Base-by-base conservation (phyloP, 2,797 vertebrate species). In the Danio kyathit region DNA sequence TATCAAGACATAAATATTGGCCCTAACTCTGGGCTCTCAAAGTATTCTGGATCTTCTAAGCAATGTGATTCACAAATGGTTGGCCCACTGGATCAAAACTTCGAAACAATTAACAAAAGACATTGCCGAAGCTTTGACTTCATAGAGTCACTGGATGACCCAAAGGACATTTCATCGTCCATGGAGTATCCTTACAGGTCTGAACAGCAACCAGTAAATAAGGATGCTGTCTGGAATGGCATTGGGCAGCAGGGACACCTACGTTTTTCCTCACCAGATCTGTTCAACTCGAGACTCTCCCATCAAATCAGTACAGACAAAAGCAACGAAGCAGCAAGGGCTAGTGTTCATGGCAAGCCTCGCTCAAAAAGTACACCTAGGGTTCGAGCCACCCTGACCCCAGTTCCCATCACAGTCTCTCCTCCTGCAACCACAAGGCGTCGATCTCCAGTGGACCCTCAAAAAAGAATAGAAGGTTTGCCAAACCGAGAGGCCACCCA, bases 121-220 rank as follows among this genome's bases (percentile, higher is more conserved):
- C 97, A 99, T 16, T 99, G 97, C 84, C 95, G 97, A 87, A 99
- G 97, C 92, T 99, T 99, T 56, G 97, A 98, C 93, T 99, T 95
- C 79, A 94, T 98, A 0, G 97, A 99, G 91, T 96, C 96, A 4
- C 91, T 98, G 83, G 97, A 99, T 90, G 95, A 96, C 66, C 94
- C 93, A 8, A 92, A 94, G 83, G 89, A 94, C 75, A 86, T 92
- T 6, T 83, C 91, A 3, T 82, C 86, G 0, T 87, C 92, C 51
- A 95, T 95, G 94, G 95, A 96, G 85, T 93, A 86, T 12, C 83
- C 92, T 41, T 91, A 88, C 79, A 90, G 92, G 80, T 21, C 88
- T 0, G 93, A 94, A 79, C 91, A 89, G 4, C 93, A 86, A 75
- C 88, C 93, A 2, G 73, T 91, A 59, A 91, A 91, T 59, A 95